Evolutionary conservation across 1,140 invertebrate species (phyloP).

Genomic region (Dendrolimus kikuchii): DNA sequence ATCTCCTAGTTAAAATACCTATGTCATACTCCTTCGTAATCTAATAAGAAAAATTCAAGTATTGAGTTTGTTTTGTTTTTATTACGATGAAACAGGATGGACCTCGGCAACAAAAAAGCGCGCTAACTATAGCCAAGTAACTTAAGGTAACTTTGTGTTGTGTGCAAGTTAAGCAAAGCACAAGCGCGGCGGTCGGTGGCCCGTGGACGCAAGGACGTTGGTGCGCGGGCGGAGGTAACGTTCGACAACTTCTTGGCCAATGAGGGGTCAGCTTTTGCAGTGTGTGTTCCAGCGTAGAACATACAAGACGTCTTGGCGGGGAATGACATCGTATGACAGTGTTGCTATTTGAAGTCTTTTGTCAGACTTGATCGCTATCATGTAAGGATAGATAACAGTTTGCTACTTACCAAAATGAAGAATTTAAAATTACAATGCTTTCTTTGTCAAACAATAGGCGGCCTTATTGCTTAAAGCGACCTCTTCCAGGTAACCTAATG

Average conservation of each 20-base stretch:
- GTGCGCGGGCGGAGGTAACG: slow-evolving; percentile 54
- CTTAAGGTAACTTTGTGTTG: slow-evolving; percentile 3
- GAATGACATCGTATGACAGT: slow-evolving; percentile 30
- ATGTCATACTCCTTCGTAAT: too few relatives aligned
- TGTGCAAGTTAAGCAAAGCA: slow-evolving; percentile 8
- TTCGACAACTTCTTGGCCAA: slow-evolving; percentile 32
- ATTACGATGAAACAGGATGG: too few relatives aligned
- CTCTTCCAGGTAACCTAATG: too few relatives aligned
- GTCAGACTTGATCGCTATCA: too few relatives aligned
- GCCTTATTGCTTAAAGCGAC: too few relatives aligned
- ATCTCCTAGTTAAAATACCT: too few relatives aligned
- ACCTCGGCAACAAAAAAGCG: neutral
- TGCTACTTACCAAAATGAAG: too few relatives aligned
- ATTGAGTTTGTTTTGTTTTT: too few relatives aligned
- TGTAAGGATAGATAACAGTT: too few relatives aligned
- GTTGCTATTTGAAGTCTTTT: slow-evolving; percentile 23
- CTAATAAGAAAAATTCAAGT: too few relatives aligned
- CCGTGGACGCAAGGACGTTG: slow-evolving; percentile 65
- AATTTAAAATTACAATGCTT: too few relatives aligned
- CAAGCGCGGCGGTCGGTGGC: slow-evolving; percentile 47
- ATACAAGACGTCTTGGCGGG: slow-evolving; percentile 24
- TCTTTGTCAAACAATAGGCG: too few relatives aligned
- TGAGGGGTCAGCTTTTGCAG: slow-evolving; percentile 10
- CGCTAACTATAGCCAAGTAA: neutral
- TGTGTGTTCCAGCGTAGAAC: slow-evolving; percentile 24